Percentiles rank a stretch among this genome's conserved stretches.
Conservation (phyloP, 1,140 invertebrate genomes). For the Gonatopus flavifemur region DNA sequence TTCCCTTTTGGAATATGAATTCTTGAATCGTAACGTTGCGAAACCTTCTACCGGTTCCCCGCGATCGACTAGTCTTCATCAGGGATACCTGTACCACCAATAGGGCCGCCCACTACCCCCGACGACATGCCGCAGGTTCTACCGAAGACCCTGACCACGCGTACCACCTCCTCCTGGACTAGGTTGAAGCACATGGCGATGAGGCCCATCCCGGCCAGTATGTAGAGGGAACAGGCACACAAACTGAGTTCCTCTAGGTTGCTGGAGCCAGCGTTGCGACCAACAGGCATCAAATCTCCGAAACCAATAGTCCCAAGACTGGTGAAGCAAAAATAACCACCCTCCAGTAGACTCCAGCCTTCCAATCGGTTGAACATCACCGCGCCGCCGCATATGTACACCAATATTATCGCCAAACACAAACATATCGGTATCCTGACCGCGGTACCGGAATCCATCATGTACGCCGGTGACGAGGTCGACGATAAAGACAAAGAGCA, state of each 20-base stretch:
- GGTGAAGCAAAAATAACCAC: constrained; percentile 91
- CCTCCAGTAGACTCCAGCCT: constrained; percentile 90
- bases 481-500: constrained; percentile 45
- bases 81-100: constrained; percentile 51
- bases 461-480: constrained; percentile 37
- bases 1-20: too few species aligned
- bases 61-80: constrained; percentile 31
- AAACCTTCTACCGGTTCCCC: constrained; percentile 26
- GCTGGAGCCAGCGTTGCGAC: constrained; percentile 69
- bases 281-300: constrained; percentile 77
- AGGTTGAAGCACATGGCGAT: constrained; percentile 97
- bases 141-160: constrained; percentile 64
- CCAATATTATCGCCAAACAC: constrained; percentile 84
- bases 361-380: constrained; percentile 86
- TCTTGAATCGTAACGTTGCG: too few species aligned
- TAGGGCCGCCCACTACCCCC: constrained; percentile 47
- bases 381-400: constrained; percentile 89
- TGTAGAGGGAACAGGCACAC: constrained; percentile 81
- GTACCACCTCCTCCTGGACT: constrained; percentile 88
- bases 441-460: constrained; percentile 48
- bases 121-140: constrained; percentile 51
- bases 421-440: constrained; percentile 82
- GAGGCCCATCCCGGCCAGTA: constrained; percentile 91
- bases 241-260: constrained; percentile 76
- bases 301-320: constrained; percentile 88